These are phyloP conservation scores for Zoanthus solanderi DNA, from an alignment of 92 coral and sea anemone genomes.

Conservation along the genomic window DNA sequence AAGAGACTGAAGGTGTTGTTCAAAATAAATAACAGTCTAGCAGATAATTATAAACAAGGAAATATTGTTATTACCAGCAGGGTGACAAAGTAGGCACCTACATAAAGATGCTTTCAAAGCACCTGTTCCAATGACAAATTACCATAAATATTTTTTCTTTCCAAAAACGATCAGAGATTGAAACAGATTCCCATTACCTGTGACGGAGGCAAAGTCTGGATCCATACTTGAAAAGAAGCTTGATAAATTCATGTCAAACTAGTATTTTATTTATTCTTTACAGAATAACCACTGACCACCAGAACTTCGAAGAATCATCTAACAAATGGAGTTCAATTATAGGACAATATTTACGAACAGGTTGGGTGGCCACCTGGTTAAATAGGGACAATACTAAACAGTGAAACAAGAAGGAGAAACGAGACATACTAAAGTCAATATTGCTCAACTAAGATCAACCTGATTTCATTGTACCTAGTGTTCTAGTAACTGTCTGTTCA, in stretches of 20 bases:
- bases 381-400: too few species aligned
- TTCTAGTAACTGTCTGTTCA: too few species aligned
- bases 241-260: background rate
- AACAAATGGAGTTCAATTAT: background rate
- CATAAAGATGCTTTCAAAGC: background rate
- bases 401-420: too few species aligned
- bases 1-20: background rate
- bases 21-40: constrained; percentile 8
- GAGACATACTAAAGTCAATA: too few species aligned
- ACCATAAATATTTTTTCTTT: background rate
- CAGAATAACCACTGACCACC: background rate
- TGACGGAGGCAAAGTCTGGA: background rate
- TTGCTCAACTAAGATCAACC: too few species aligned
- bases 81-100: background rate
- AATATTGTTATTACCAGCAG: background rate
- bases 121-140: background rate
- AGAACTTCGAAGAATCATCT: background rate
- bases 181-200: background rate
- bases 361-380: too few species aligned
- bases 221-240: background rate
- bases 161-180: background rate
- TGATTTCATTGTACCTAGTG: too few species aligned
- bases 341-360: background rate
- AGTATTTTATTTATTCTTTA: too few species aligned
- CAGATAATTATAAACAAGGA: background rate